Percentiles rank a stretch among this genome's conserved stretches.
Evolutionary conservation across 2,888 invertebrate genomes (phyloP).

Genomic region (Timandra comae): DNA sequence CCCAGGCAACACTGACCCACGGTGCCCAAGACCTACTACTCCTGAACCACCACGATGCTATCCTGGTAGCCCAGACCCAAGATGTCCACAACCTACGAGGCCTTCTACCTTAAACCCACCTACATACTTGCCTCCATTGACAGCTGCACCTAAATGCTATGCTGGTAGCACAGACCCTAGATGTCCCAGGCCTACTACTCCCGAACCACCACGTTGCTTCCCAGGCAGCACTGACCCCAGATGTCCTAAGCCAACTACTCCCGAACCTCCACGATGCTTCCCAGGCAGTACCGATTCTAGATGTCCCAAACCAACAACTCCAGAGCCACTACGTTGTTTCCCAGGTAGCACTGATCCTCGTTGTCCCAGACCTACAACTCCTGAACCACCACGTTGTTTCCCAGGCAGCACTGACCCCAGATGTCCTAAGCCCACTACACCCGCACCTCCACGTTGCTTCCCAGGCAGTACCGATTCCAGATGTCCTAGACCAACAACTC

Average conservation of each 20-base stretch:
- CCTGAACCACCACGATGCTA: constrained; percentile 21
- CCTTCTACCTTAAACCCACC: constrained; percentile 33
- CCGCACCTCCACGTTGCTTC: constrained; percentile 12
- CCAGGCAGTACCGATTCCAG: constrained; percentile 44
- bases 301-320: constrained; percentile 29
- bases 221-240: constrained; percentile 46
- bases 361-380: constrained; percentile 37
- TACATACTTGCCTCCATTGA: constrained; percentile 26
- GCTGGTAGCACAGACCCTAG: constrained; percentile 42
- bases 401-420: constrained; percentile 33
- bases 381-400: constrained; percentile 30
- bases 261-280: constrained; percentile 26
- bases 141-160: constrained; percentile 28
- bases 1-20: constrained; percentile 5
- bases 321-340: constrained; percentile 18
- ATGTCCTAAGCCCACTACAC: constrained; percentile 29
- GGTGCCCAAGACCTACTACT: constrained; percentile 13
- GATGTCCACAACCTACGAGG: constrained; percentile 30
- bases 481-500: constrained; percentile 31
- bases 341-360: constrained; percentile 41
- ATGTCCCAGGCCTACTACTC: constrained; percentile 38
- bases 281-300: constrained; percentile 46
- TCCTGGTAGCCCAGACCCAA: constrained; percentile 20
- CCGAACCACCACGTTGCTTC: constrained; percentile 33
- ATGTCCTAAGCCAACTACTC: constrained; percentile 35